Base-by-base conservation (phyloP, 2,797 vertebrate genomes). In the Meriones psammophilus region DNA sequence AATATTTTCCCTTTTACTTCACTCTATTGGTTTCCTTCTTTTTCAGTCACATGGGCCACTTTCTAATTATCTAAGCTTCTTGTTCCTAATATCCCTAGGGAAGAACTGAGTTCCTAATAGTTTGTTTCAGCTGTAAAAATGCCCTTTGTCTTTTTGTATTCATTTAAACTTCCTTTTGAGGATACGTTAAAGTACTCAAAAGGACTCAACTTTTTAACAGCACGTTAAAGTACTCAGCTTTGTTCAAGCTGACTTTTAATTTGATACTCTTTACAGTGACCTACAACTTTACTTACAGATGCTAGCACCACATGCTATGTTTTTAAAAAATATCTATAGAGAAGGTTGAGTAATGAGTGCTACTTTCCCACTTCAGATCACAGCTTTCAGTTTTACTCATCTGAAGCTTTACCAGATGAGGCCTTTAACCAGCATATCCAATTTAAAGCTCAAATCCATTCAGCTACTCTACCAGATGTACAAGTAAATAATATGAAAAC, bases 151-250 rank as follows among this genome's bases (percentile, higher is more conserved):
- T 68, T 71, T 71, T 30, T 92, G 30, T 69, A 58, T 84, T 83
- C 60, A 86, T 81, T 96, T 95, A 87, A 18, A 89, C 92, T 69
- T 81, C 13, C 10, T 88, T 26, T 91, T 77, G 64, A 86, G 64
- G 62, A 68, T 5, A 22, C 81, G 46, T 12, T 73, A 66, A 93
- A 88, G 10, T n/a, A 88, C 1, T 0, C 22, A 66, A 78, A 46
- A 81, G 7, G 6, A 42, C 42, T 42, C 42, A 42, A 4, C 42
- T 42, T 42, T 42, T 42, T 42, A 42, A 42, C 5, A 42, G 42
- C 4, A 22, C 81, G 46, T 12, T 73, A 66, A 93, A 88, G 10
- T n/a, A 88, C 1, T 0, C 22, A 66, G 17, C 17, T 73, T 60
- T 81, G 15, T 8, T 71, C 46, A 78, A 91, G 50, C 60, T 64